Percentiles rank a stretch among this genome's conserved stretches.
phyloP scores from a whole-genome alignment of 1,140 invertebrate species.

The Thaumetopoea pityocampa region DNA sequence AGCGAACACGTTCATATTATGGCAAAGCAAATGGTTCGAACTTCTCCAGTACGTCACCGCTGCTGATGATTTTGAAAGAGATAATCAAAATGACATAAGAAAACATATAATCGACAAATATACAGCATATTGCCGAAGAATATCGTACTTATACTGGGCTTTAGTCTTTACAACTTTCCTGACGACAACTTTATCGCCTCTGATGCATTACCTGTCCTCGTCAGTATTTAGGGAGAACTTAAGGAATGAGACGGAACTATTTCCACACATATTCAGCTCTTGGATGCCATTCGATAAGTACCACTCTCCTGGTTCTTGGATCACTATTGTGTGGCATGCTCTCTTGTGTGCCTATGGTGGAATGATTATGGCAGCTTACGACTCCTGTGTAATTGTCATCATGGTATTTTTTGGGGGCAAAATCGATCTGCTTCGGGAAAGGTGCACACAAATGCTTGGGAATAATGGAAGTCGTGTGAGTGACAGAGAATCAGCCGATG shows the following conservation, averaged over 20 bases:
- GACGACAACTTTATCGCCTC: constrained; percentile 32
- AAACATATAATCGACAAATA: constrained; percentile 40
- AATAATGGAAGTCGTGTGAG: constrained; percentile 11
- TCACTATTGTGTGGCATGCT: constrained; percentile 45
- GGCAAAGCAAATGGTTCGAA: constrained; percentile 47
- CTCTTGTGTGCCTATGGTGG: constrained; percentile 39
- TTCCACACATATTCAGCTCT: constrained; percentile 58
- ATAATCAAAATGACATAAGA: constrained; percentile 24
- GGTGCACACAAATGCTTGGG: constrained; percentile 46
- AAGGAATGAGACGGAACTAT: constrained; percentile 45
- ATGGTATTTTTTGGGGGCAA: constrained; percentile 62
- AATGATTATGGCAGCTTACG: constrained; percentile 45
- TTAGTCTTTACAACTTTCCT: constrained; percentile 43
- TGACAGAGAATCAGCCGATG: constrained; percentile 24
- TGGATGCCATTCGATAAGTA: constrained; percentile 59
- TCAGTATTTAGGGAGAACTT: constrained; percentile 35
- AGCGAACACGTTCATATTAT: constrained; percentile 44
- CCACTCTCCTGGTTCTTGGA: constrained; percentile 43
- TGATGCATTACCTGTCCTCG: constrained; percentile 41
- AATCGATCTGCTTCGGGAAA: constrained; percentile 46
- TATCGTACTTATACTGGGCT: constrained; percentile 50
- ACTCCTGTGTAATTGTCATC: constrained; percentile 41
- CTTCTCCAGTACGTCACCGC: constrained; percentile 47
- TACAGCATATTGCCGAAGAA: constrained; percentile 46
- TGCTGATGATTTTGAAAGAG: constrained; percentile 54